Base-by-base conservation (phyloP, 2,113 vertebrate species). In the Oceanodroma tethys region DNA sequence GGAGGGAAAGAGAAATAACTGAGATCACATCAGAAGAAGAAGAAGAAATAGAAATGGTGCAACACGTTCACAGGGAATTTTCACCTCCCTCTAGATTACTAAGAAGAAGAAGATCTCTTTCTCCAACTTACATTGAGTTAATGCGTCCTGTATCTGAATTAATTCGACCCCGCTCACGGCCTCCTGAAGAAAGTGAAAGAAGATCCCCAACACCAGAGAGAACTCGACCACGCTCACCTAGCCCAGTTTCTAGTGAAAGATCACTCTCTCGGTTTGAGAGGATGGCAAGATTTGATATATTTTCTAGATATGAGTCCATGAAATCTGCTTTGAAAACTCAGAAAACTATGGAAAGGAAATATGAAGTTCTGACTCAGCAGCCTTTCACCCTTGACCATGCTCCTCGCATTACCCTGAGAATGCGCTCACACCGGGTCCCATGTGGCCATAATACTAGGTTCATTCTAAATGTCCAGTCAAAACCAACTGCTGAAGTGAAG, bases 171-270 rank as follows among this genome's bases (percentile, higher is more conserved):
- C 96, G 94, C 32, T 98, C 97, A 62, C 98, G 78, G 14, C 97
- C 98, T 20, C 93, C 98, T 67, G 98, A 99, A 92, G 97, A 98
- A 56, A 68, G 93, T 55, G 99, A 98, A 85, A 99, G 98, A 95
- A 98, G 99, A 97, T 99, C 98, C 32, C 97, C 98, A 42, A 98
- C 98, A 47, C 97, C 98, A 76, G 99, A 99, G 80, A 99, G 98
- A 95, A 98, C 99, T 42, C 99, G 99, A n/a, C 99, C 99, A 53
- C 99, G 99, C 16, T 99, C 99, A 83, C 99, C 99, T 73, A 99
- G 99, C 92, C 99, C 99, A 23, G 98, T 99, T 70, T 99, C 99
- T n/a, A 98, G 98, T 90, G 98, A 98, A 79, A 98, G 98, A 94
- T 98, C 98, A 7, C 99, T 99, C 75, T 99, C 99, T 14, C 98